Conservation (phyloP, 2,888 invertebrate species). For the Macrostomum cliftonense region DNA sequence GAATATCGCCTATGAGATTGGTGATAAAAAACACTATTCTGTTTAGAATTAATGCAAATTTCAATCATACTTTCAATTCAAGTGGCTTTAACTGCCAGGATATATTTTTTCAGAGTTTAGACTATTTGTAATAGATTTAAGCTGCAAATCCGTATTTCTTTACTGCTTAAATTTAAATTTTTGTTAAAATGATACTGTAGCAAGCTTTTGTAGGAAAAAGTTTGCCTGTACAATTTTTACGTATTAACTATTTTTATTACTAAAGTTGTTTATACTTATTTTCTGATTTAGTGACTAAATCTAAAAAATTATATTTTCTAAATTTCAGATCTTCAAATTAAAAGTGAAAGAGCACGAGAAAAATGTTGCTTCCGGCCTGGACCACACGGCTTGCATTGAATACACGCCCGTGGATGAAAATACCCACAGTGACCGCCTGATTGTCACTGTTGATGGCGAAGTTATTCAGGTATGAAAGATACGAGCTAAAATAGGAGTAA, state of each 20-base stretch:
- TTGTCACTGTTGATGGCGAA: constrained; percentile 32
- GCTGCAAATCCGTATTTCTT: too few species aligned
- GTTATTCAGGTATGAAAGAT: constrained; percentile 22
- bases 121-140: too few species aligned
- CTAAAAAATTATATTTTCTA: neutral
- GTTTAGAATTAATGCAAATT: neutral
- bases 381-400: constrained; percentile 28
- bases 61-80: too few species aligned
- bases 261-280: neutral
- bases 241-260: neutral
- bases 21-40: neutral
- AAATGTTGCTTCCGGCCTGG: constrained; percentile 31
- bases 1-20: too few species aligned
- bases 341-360: constrained; percentile 31
- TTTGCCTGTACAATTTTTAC: too few species aligned
- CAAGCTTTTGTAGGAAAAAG: too few species aligned
- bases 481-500: too few species aligned
- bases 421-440: constrained; percentile 25
- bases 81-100: too few species aligned
- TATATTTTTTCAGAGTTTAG: too few species aligned
- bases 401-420: constrained; percentile 21
- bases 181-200: too few species aligned
- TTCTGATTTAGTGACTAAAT: neutral
- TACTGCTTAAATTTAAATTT: too few species aligned
- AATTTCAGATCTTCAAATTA: constrained; percentile 26